These are phyloP conservation scores for Neomonachus schauinslandi DNA, from an alignment of 2,113 vertebrate genomes.

Conservation along the genomic window DNA sequence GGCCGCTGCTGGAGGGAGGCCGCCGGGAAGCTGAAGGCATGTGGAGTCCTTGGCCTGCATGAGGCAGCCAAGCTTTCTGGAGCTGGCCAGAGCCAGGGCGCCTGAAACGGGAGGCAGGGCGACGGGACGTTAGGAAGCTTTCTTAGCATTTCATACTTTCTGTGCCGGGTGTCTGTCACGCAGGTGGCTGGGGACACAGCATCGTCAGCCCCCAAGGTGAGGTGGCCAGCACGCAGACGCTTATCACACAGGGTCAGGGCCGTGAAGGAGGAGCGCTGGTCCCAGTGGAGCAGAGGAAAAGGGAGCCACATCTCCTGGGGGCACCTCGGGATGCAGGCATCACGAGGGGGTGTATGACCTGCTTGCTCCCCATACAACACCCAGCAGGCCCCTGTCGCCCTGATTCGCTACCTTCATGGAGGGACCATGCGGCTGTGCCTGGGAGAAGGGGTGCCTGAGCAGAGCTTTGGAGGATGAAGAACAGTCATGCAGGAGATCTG, in stretches of 20 bases:
- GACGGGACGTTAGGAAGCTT: background rate
- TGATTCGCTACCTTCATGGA: no score
- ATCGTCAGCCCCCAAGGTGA: background rate
- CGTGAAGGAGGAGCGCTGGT: fast-evolving
- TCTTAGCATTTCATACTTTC: background rate
- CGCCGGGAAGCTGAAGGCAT: background rate
- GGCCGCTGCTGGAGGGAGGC: background rate
- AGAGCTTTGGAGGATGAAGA: background rate
- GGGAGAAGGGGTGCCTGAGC: background rate
- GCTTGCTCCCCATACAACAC: background rate
- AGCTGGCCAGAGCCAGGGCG: no score
- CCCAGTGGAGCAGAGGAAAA: background rate
- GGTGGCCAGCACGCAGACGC: fast-evolving
- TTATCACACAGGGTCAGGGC: background rate
- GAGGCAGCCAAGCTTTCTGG: background rate
- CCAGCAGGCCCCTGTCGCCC: background rate
- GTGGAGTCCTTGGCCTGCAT: fast-evolving
- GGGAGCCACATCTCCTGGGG: fast-evolving
- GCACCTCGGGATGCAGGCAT: fast-evolving
- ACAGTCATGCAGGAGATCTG: background rate
- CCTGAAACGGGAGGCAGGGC: background rate
- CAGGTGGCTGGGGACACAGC: background rate
- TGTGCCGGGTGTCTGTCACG: fast-evolving
- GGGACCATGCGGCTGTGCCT: background rate
- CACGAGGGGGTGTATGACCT: fast-evolving